Percentiles rank a stretch among this genome's conserved stretches.
Evolutionary conservation across 1,140 invertebrate species (phyloP).

Genomic region (Nasonia longicornis): DNA sequence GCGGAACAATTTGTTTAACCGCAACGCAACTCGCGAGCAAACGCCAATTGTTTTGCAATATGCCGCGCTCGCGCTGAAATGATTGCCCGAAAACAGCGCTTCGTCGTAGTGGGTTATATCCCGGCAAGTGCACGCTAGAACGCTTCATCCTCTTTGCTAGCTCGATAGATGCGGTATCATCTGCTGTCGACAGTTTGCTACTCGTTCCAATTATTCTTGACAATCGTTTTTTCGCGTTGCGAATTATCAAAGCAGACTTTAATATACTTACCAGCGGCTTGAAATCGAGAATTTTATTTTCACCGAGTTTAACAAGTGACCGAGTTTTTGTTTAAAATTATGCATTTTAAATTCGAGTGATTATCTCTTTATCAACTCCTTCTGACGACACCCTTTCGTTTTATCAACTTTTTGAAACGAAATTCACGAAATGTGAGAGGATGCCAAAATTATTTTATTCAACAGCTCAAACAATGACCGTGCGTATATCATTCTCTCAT

Average conservation of each 20-base stretch:
- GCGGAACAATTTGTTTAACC: constrained; percentile 50
- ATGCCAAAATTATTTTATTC: no score
- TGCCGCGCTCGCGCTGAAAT: constrained; percentile 53
- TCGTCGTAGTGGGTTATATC: not conserved
- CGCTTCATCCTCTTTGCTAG: constrained; percentile 14
- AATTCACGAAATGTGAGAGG: no score
- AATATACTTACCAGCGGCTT: no score
- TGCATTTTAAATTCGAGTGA: not conserved
- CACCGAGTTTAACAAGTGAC: not conserved
- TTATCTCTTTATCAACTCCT: not conserved
- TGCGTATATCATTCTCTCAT: not conserved
- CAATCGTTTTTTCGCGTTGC: not conserved
- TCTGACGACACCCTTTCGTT: not conserved
- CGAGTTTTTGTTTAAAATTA: constrained; percentile 1
- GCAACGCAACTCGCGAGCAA: constrained; percentile 6
- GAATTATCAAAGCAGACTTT: not conserved
- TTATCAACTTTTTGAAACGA: no score
- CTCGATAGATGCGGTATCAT: not conserved
- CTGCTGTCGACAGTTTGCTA: not conserved
- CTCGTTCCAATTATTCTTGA: not conserved
- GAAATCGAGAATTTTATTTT: no score
- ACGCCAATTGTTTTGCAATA: constrained; percentile 62
- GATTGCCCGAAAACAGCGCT: constrained; percentile 59
- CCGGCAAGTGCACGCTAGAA: constrained; percentile 5
- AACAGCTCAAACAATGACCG: no score